Evolutionary conservation across 2,888 invertebrate species (phyloP).

Genomic region (Boloria selene): DNA sequence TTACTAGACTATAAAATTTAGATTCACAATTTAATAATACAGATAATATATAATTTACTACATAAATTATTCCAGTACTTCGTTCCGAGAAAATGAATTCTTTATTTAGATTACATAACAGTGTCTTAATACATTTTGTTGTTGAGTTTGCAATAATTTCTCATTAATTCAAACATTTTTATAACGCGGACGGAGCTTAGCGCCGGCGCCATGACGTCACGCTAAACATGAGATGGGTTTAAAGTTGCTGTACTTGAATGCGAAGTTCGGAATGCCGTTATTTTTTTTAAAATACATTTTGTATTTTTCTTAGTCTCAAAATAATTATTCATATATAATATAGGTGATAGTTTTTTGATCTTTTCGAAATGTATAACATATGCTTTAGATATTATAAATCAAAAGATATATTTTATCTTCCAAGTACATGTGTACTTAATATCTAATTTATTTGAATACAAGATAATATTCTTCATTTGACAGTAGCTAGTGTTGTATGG

Average conservation of each 20-base stretch:
- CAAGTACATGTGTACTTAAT: no score
- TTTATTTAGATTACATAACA: no score
- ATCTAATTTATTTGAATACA: no score
- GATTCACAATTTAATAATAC: no score
- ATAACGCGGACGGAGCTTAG: slow-evolving; percentile 45
- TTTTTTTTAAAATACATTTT: background rate
- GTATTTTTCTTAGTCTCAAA: background rate
- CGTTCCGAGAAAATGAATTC: no score
- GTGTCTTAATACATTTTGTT: no score
- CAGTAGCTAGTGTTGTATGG: no score
- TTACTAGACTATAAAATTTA: no score
- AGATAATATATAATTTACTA: no score
- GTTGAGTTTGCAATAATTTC: slow-evolving; percentile 22
- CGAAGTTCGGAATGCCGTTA: slow-evolving; percentile 18
- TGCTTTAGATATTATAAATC: background rate
- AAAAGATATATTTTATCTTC: background rate
- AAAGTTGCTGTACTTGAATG: slow-evolving; percentile 33
- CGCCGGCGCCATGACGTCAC: slow-evolving; percentile 66
- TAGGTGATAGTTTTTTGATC: no score
- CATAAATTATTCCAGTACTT: no score
- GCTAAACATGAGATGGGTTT: slow-evolving; percentile 42
- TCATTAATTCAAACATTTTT: slow-evolving; percentile 32
- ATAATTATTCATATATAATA: background rate
- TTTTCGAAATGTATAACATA: background rate
- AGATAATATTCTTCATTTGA: no score